Base-by-base conservation (phyloP, 2,797 vertebrate species). In the Anabas testudineus region DNA sequence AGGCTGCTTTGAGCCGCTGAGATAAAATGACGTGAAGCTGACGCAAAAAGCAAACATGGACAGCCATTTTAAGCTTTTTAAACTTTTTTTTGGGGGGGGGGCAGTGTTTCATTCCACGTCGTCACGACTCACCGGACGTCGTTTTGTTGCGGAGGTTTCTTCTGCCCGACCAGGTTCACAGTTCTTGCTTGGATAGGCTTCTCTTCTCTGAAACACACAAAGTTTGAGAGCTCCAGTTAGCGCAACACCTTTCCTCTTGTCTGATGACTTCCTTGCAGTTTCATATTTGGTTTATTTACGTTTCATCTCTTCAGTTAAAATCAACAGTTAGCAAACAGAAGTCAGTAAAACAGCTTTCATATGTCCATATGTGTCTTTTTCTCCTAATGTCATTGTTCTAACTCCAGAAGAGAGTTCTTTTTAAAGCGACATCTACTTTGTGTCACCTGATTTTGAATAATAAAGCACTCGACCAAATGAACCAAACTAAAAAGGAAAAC, bases 121-220 rank as follows among this genome's bases (percentile, higher is more conserved):
- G 0, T 3, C 32, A 22, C 36, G 34, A 78, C 89, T 94, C 85
- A 95, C 94, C 94, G 86, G 89, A 94, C 93, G 62, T 95, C 94
- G 53, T 95, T 94, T 87, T 94, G 94, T 87, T 94, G 92, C 24
- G 70, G 92, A 60, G 93, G 94, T 81, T 95, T 95, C 90, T 91
- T 94, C 90, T 95, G 94, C 56, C 94, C 92, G 34, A 95, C 93
- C 85, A 95, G 89, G 90, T 93, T 94, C 71, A 95, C 93, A 12
- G 91, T 94, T 91, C 93, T 91, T 10, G 92, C 93, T 88, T 94
- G 92, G 83, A 95, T 94, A 15, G 93, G 94, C 89, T 93, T 93
- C 80, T 95, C 94, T 64, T 94, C 94, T 89, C 94, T 95, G 87
- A 78, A 93, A 94, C 58, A 88, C 67, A 93, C 16, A 51, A 34